Evolutionary conservation across 2,797 vertebrate species (phyloP).

Genomic region (Eremophila alpestris): DNA sequence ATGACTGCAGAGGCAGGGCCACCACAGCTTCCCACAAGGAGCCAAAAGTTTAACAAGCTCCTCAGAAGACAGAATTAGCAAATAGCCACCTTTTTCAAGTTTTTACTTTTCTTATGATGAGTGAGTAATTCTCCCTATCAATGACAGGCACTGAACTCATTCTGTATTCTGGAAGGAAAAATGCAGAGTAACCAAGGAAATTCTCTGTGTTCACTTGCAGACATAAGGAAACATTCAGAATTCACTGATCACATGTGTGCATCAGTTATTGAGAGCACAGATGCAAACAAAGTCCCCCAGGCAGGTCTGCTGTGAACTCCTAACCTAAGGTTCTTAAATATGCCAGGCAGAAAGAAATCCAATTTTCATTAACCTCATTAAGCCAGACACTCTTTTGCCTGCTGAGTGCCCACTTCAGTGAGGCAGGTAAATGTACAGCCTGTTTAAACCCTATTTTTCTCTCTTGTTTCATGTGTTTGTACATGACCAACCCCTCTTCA

Average conservation of each 20-base stretch:
- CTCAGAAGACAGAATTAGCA: not conserved
- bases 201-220: not conserved
- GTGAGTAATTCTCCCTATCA: not conserved
- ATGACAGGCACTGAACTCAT: not conserved
- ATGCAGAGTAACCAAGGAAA: not conserved
- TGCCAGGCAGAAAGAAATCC: not conserved
- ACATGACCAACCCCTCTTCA: not conserved
- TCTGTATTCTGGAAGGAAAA: not conserved
- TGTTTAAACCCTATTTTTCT: not conserved
- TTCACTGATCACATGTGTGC: not conserved
- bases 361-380: slow-evolving; percentile 3
- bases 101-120: not conserved
- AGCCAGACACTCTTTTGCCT: not conserved
- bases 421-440: not conserved
- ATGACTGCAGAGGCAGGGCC: not conserved
- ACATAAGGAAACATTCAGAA: not conserved
- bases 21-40: not conserved
- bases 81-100: not conserved
- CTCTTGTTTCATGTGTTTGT: not conserved
- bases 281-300: not conserved
- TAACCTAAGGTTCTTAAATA: not conserved
- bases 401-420: not conserved
- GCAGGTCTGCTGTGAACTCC: not conserved
- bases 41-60: not conserved
- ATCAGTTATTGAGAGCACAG: not conserved